Evolutionary conservation across 2,113 vertebrate species (phyloP).

Genomic region (Prionailurus bengalensis): DNA sequence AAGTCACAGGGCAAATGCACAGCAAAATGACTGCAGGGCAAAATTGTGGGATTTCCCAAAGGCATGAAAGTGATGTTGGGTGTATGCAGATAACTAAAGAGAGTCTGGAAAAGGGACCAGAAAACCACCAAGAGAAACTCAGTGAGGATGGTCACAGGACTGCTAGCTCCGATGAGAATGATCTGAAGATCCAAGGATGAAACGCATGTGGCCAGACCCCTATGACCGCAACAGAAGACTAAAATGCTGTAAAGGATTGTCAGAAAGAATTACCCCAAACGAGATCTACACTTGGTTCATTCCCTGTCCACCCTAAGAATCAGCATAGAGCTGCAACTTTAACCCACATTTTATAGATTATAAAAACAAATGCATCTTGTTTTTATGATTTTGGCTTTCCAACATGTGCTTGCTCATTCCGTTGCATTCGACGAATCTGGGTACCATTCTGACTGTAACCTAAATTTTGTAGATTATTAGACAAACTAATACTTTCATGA

Average conservation of each 20-base stretch:
- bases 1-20: not conserved
- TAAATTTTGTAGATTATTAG: conserved; percentile 5
- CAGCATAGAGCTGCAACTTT: not conserved
- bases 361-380: not conserved
- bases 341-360: not conserved
- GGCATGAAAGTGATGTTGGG: not conserved
- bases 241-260: not conserved
- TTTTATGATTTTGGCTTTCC: conserved; percentile 16
- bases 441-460: not conserved
- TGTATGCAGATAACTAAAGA: not conserved
- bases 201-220: not conserved
- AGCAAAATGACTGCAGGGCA: not conserved
- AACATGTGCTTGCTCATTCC: not conserved
- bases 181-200: not conserved
- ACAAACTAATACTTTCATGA: not conserved
- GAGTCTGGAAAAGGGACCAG: not conserved
- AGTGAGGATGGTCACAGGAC: not conserved
- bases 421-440: not conserved
- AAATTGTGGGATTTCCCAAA: not conserved
- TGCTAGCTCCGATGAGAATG: not conserved
- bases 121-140: not conserved
- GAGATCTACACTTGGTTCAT: not conserved
- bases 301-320: not conserved
- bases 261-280: not conserved
- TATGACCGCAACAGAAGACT: not conserved